These are phyloP conservation scores for Lacanobia oleracea DNA, from an alignment of 2,888 invertebrate genomes.

Conservation along the genomic window DNA sequence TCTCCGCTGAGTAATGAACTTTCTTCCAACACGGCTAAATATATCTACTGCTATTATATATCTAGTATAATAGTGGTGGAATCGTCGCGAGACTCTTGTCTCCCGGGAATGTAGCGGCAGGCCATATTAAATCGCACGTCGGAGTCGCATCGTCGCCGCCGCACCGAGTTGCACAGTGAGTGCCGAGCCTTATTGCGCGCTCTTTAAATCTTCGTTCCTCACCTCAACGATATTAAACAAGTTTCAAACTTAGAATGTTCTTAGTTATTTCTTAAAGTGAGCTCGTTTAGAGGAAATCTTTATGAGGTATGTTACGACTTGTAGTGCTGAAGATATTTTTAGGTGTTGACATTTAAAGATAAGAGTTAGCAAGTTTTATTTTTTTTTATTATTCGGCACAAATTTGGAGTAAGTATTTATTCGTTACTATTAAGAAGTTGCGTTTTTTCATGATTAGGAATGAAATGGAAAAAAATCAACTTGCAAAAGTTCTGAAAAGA, in stretches of 20 bases:
- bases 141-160: conserved; percentile 17
- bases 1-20: conserved; percentile 43
- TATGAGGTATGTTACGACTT: conserved; percentile 6
- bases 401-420: too few species aligned
- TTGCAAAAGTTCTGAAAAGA: not conserved
- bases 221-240: conserved; percentile 71
- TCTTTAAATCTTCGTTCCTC: conserved; percentile 69
- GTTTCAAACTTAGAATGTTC: conserved; percentile 62
- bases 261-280: conserved; percentile 59
- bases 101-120: conserved; percentile 60
- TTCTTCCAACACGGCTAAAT: conserved; percentile 17
- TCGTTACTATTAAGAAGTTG: too few species aligned
- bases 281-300: conserved; percentile 47
- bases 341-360: not conserved
- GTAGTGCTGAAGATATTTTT: not conserved
- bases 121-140: conserved; percentile 72
- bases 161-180: conserved; percentile 20
- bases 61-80: conserved; percentile 33
- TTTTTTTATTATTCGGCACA: too few species aligned
- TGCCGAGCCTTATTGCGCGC: conserved; percentile 67
- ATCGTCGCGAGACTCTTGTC: conserved; percentile 61
- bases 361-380: not conserved
- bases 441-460: too few species aligned
- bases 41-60: conserved; percentile 30
- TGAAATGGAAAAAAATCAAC: not conserved